These are phyloP conservation scores for Rotaria sp. DNA, from an alignment of 2,888 invertebrate genomes.

Conservation along the genomic window DNA sequence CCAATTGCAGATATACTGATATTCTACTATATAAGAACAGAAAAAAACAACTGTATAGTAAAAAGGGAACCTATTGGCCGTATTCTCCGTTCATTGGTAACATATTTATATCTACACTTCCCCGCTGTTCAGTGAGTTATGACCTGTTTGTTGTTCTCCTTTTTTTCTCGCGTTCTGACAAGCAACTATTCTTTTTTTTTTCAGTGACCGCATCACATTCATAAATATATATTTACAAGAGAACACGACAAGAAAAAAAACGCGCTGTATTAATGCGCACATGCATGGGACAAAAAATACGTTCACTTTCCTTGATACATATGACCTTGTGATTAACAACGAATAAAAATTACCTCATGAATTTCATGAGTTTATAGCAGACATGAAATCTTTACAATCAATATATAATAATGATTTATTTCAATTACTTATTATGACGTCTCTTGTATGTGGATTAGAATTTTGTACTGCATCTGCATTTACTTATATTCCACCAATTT, in stretches of 20 bases:
- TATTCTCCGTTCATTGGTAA: neutral
- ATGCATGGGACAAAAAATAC: neutral
- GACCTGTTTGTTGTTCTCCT: neutral
- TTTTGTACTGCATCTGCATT: constrained; percentile 57
- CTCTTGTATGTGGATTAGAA: constrained; percentile 57
- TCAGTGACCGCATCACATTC: neutral
- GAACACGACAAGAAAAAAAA: neutral
- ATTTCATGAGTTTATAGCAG: neutral
- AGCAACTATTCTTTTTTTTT: neutral
- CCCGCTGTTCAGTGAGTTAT: neutral
- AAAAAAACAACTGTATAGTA: neutral
- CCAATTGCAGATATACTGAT: neutral
- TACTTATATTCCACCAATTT: constrained; percentile 57
- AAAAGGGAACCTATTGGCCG: neutral
- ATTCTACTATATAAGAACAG: neutral
- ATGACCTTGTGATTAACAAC: neutral
- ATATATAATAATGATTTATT: neutral
- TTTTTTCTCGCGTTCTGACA: neutral
- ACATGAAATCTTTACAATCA: neutral
- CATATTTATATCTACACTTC: neutral
- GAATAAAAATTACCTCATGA: neutral
- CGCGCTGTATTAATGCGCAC: neutral
- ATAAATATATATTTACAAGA: neutral
- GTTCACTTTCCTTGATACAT: neutral
- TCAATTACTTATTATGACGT: neutral